These are phyloP conservation scores for Peromyscus leucopus DNA, from an alignment of 2,113 vertebrate genomes.

Conservation along the genomic window DNA sequence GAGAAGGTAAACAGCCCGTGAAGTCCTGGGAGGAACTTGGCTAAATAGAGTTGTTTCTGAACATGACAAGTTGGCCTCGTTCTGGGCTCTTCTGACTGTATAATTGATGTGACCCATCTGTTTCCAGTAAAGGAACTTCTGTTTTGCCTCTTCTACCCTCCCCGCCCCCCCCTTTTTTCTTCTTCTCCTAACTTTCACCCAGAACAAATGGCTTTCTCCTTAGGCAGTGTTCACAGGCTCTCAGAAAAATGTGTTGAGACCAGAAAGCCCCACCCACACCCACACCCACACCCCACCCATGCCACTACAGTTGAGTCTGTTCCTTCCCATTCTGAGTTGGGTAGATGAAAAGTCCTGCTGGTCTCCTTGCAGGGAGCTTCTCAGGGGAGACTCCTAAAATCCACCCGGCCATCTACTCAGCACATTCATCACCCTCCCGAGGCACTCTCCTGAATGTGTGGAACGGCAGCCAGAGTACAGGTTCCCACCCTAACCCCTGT, in stretches of 20 bases:
- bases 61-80: constrained; percentile 50
- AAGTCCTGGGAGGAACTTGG: constrained; percentile 17
- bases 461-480: not conserved
- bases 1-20: not conserved
- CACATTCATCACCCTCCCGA: not conserved
- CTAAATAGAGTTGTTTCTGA: constrained; percentile 64
- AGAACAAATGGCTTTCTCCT: constrained; percentile 73
- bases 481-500: not conserved
- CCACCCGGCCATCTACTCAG: not conserved
- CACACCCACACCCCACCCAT: too few species aligned
- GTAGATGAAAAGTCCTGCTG: not conserved
- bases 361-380: constrained; percentile 18
- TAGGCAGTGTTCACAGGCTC: constrained; percentile 69
- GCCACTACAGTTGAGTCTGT: not conserved
- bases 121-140: constrained; percentile 74
- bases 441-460: not conserved
- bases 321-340: constrained; percentile 22
- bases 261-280: constrained; percentile 29
- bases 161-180: not conserved
- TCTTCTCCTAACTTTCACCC: constrained; percentile 21
- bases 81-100: constrained; percentile 69
- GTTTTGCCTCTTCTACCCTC: not conserved
- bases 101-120: constrained; percentile 67
- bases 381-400: constrained; percentile 61
- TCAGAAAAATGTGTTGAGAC: constrained; percentile 71